A percentile compares a stretch with the other conserved stretches of the same genome.
phyloP scores from a whole-genome alignment of 2,113 vertebrate species.

The Larimichthys crocea region DNA sequence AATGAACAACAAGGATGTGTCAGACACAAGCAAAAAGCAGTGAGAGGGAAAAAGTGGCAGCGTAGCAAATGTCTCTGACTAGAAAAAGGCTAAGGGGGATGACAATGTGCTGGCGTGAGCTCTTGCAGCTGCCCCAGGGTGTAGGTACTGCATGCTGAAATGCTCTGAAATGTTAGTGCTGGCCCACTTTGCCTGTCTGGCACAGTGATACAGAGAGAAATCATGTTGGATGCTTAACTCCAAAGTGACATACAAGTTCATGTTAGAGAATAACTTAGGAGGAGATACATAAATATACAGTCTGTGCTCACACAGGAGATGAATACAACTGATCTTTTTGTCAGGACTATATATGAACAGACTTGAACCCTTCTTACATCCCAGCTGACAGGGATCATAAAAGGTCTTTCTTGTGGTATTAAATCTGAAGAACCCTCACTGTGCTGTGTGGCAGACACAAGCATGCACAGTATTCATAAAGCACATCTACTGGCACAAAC shows the following conservation, averaged over 20 bases:
- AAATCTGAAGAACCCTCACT: neutral
- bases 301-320: neutral
- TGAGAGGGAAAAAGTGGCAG: conserved; percentile 62
- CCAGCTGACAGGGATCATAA: neutral
- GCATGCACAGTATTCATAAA: conserved; percentile 13
- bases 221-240: conserved; percentile 29
- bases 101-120: conserved; percentile 73
- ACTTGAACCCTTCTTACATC: neutral
- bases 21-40: conserved; percentile 72
- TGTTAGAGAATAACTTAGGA: conserved; percentile 3
- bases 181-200: conserved; percentile 60
- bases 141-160: conserved; percentile 61
- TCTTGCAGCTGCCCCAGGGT: conserved; percentile 57
- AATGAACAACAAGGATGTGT: conserved; percentile 79
- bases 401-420: neutral
- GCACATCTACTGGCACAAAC: conserved; percentile 7
- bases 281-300: conserved; percentile 5
- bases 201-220: conserved; percentile 32
- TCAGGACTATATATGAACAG: neutral
- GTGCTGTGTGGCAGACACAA: neutral
- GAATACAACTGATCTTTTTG: neutral
- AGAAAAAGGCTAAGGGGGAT: conserved; percentile 68
- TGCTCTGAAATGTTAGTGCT: conserved; percentile 57
- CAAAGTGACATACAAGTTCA: conserved; percentile 31
- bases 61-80: conserved; percentile 68